Conservation (phyloP, 2,113 vertebrate species). For the Mirza zaza region DNA sequence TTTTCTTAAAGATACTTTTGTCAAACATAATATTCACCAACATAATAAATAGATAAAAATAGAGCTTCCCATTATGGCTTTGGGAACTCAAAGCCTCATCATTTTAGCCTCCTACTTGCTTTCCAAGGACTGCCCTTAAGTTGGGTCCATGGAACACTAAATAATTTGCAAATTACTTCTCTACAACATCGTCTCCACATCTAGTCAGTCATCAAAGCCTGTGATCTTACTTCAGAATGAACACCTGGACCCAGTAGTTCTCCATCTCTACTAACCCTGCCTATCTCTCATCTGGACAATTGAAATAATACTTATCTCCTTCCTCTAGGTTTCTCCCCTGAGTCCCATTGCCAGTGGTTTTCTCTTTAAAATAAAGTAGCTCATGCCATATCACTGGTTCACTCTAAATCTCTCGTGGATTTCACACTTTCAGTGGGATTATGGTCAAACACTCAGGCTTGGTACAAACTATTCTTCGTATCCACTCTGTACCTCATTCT, state of each 20-base stretch:
- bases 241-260: neutral
- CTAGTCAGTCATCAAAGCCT: neutral
- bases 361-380: neutral
- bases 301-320: neutral
- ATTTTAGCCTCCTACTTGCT: neutral
- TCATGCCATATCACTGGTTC: neutral
- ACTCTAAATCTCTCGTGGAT: neutral
- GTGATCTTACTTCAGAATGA: neutral
- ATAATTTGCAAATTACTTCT: neutral
- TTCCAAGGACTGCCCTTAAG: neutral
- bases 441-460: neutral
- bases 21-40: neutral
- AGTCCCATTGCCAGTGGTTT: neutral
- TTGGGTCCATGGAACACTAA: no score
- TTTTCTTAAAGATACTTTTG: neutral
- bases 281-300: neutral
- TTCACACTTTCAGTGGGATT: neutral
- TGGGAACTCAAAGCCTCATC: neutral
- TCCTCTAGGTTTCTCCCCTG: neutral
- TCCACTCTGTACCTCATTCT: neutral
- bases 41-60: neutral
- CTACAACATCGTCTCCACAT: neutral
- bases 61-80: neutral
- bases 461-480: neutral
- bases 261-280: neutral